Conservation (phyloP, 1,140 invertebrate species). For the Bombus vancouverensis region DNA sequence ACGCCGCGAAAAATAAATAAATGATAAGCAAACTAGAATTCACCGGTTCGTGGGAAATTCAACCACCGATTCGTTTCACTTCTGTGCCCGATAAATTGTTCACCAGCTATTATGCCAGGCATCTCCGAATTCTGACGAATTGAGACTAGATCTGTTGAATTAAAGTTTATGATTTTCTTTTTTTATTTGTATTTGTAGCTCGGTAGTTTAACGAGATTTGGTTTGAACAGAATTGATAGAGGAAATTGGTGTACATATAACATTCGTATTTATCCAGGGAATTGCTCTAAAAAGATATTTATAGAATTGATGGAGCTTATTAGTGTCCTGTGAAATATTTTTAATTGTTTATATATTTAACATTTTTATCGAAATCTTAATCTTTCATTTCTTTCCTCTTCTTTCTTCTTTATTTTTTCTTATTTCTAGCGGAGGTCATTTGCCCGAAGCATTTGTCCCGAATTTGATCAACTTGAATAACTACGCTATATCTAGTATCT, state of each 20-base stretch:
- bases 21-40: slow-evolving; percentile 17
- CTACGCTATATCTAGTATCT: not conserved
- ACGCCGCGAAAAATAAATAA: slow-evolving; percentile 14
- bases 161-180: not conserved
- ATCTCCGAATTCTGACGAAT: not conserved
- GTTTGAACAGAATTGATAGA: not conserved
- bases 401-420: no score
- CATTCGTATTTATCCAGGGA: not conserved
- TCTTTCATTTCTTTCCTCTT: not conserved
- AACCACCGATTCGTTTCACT: not conserved
- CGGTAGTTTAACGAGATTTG: not conserved
- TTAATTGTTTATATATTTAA: not conserved
- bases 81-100: not conserved
- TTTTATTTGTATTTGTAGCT: no score
- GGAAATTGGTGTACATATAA: not conserved
- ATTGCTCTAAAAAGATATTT: no score
- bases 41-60: slow-evolving; percentile 10
- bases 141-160: not conserved
- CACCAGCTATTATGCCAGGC: not conserved
- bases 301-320: no score
- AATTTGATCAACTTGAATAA: not conserved
- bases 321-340: no score
- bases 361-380: not conserved
- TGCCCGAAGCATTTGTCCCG: no score
- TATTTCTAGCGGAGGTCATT: no score